These are phyloP conservation scores for Odontamblyopus lacepedii DNA, from an alignment of 2,797 vertebrate genomes.

Conservation along the genomic window DNA sequence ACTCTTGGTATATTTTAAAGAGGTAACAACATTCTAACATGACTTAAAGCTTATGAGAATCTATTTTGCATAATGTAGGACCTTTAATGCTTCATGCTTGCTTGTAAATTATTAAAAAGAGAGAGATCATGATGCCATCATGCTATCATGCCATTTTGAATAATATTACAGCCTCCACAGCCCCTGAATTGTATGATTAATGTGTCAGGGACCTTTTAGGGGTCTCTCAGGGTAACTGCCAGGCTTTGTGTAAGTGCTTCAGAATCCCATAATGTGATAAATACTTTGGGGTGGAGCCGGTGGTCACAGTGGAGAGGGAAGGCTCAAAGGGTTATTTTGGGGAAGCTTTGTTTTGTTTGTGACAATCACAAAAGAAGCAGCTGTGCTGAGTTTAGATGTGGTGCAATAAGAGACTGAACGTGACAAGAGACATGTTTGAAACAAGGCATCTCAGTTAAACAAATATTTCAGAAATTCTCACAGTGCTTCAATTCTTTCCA, in stretches of 20 bases:
- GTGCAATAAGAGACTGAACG: not conserved
- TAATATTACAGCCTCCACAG: not conserved
- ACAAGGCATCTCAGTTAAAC: not conserved
- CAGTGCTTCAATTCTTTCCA: too few relatives aligned
- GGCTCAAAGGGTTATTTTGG: conserved; percentile 41
- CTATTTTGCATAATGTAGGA: too few relatives aligned
- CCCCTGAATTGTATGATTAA: conserved; percentile 7
- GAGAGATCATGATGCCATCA: too few relatives aligned
- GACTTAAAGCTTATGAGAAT: too few relatives aligned
- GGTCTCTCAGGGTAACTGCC: not conserved
- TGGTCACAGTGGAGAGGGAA: conserved; percentile 53
- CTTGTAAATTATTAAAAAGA: not conserved
- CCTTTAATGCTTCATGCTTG: not conserved
- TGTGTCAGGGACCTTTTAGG: not conserved
- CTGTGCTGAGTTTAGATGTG: too few relatives aligned
- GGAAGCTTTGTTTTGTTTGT: conserved; percentile 29
- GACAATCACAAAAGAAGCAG: conserved; percentile 3
- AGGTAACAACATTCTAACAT: too few relatives aligned
- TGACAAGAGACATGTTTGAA: not conserved
- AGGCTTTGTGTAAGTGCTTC: not conserved
- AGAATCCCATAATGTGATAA: conserved; percentile 3
- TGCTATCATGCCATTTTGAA: not conserved
- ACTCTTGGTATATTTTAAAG: too few relatives aligned
- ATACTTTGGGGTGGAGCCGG: conserved; percentile 26
- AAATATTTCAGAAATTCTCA: too few relatives aligned